Evolutionary conservation across 2,113 vertebrate genomes (phyloP).

Genomic region (Myiopsitta monachus): DNA sequence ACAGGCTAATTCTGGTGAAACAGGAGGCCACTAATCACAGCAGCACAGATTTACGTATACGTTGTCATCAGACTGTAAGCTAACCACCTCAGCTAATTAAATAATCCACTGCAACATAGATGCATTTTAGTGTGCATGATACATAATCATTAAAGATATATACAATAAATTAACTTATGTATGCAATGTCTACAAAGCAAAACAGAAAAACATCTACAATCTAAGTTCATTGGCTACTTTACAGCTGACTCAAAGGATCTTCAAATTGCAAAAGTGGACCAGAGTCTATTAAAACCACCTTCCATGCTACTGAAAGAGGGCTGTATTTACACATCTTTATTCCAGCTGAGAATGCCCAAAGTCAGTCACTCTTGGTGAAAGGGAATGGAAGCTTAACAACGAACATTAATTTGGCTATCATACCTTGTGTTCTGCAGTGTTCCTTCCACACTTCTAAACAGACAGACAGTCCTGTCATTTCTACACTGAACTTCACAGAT

Average conservation of each 20-base stretch:
- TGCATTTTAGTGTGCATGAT: neutral
- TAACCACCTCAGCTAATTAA: neutral
- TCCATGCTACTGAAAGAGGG: neutral
- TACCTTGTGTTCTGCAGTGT: constrained; percentile 57
- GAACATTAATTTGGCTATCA: neutral
- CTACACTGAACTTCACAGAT: constrained; percentile 60
- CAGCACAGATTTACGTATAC: neutral
- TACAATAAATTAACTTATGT: neutral
- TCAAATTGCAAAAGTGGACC: neutral
- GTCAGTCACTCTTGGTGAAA: neutral
- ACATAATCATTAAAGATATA: neutral
- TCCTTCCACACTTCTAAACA: constrained; percentile 44
- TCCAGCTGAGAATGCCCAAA: neutral
- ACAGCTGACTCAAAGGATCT: neutral
- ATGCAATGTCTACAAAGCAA: neutral
- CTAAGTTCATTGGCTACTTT: neutral
- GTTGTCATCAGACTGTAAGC: neutral
- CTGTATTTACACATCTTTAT: neutral
- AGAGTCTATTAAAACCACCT: neutral
- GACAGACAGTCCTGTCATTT: constrained; percentile 33
- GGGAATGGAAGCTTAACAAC: neutral
- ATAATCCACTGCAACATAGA: neutral
- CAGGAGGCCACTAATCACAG: neutral
- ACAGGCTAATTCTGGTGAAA: neutral
- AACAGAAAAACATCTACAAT: neutral